phyloP scores from a whole-genome alignment of 1,140 invertebrate genomes.

The Pogonus chalceus region DNA sequence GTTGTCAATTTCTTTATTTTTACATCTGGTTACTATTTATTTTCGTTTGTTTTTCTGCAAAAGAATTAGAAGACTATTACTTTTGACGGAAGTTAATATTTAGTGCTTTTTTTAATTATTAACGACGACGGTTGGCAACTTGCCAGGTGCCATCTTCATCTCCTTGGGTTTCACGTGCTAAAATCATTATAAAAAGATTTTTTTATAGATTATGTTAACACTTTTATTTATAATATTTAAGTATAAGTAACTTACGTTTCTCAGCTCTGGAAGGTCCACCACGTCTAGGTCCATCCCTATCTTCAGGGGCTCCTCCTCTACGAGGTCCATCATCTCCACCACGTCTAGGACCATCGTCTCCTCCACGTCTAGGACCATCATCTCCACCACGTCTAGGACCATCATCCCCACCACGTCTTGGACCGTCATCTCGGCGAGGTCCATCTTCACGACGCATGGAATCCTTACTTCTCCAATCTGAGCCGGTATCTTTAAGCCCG shows the following conservation, averaged over 20 bases:
- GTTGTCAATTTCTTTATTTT: no score
- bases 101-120: not conserved
- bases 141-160: constrained; percentile 11
- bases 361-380: not conserved
- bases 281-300: constrained; percentile 12
- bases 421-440: not conserved
- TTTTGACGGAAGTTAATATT: no score
- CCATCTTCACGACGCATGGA: not conserved
- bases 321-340: constrained; percentile 12
- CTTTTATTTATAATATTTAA: constrained; percentile 1
- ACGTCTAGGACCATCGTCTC: constrained; percentile 2
- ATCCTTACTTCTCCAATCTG: not conserved
- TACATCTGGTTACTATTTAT: no score
- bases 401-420: not conserved
- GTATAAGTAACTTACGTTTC: constrained; percentile 21
- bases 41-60: no score
- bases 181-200: constrained; percentile 9
- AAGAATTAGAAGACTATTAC: no score
- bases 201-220: not conserved
- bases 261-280: not conserved
- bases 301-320: constrained; percentile 13
- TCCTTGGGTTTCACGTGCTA: constrained; percentile 9
- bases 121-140: constrained; percentile 1
- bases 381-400: not conserved
- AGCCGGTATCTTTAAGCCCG: not conserved